A percentile compares a stretch with the other conserved stretches of the same genome.
Conservation (phyloP, 2,113 vertebrate genomes). For the Aramus guarauna region DNA sequence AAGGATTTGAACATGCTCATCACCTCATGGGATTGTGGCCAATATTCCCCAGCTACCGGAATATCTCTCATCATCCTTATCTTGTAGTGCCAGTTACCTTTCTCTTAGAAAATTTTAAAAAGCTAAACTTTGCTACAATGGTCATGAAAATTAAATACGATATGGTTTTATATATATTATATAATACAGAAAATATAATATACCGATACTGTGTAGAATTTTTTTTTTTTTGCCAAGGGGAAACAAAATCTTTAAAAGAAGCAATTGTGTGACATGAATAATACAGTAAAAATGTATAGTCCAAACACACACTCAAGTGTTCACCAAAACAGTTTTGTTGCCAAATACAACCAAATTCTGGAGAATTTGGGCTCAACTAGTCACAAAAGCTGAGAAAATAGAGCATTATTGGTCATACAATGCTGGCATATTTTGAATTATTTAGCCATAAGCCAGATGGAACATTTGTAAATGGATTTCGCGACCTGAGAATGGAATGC, state of each 20-base stretch:
- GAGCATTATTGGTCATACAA: neutral
- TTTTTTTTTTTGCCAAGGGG: neutral
- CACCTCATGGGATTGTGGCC: neutral
- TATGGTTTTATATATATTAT: neutral
- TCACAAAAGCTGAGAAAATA: neutral
- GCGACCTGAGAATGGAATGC: neutral
- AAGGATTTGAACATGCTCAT: neutral
- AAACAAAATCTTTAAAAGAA: neutral
- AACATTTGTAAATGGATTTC: neutral
- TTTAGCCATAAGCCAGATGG: neutral
- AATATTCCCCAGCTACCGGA: neutral
- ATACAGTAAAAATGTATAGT: neutral
- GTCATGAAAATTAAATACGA: neutral
- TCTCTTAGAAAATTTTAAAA: neutral
- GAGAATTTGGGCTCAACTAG: neutral
- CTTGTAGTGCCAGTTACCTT: neutral
- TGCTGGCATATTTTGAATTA: neutral
- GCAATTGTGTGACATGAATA: fast-evolving
- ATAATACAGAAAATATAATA: neutral
- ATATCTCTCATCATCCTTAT: neutral
- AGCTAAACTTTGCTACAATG: neutral
- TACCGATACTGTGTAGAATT: neutral
- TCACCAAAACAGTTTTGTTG: neutral
- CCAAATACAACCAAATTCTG: neutral
- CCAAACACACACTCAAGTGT: neutral